Evolutionary conservation across 2,888 invertebrate species (phyloP).

Genomic region (Pheosia gnoma): DNA sequence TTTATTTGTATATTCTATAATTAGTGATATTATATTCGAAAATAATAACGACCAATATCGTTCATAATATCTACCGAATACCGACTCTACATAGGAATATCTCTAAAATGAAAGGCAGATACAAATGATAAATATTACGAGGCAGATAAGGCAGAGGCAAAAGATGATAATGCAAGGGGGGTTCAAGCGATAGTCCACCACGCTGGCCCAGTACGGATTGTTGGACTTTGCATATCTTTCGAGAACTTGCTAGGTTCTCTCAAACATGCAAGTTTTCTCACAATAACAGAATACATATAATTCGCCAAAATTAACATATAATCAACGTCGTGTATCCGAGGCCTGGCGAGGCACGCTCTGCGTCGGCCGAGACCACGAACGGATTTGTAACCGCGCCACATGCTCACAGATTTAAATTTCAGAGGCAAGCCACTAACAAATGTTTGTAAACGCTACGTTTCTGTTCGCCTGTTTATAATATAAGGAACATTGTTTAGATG

Average conservation of each 20-base stretch:
- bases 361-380: slow-evolving; percentile 36
- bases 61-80: too few species aligned
- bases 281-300: slow-evolving; percentile 35
- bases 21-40: slow-evolving; percentile 1
- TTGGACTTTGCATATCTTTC: too few species aligned
- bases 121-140: too few species aligned
- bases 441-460: slow-evolving; percentile 14
- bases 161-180: too few species aligned
- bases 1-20: slow-evolving; percentile 3
- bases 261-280: too few species aligned
- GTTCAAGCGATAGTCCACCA: too few species aligned
- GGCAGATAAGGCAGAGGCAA: neutral
- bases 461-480: slow-evolving; percentile 1
- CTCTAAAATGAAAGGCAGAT: too few species aligned
- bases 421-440: slow-evolving; percentile 34
- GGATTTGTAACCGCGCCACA: slow-evolving; percentile 42
- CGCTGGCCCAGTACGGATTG: too few species aligned
- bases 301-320: slow-evolving; percentile 49
- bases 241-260: too few species aligned
- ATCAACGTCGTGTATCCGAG: slow-evolving; percentile 43
- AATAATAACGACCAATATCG: neutral
- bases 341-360: slow-evolving; percentile 40
- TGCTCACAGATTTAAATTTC: slow-evolving; percentile 28
- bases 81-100: too few species aligned
- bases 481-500: neutral